Evolutionary conservation across 2,797 vertebrate species (phyloP).

Genomic region (Sebastiscus tertius): DNA sequence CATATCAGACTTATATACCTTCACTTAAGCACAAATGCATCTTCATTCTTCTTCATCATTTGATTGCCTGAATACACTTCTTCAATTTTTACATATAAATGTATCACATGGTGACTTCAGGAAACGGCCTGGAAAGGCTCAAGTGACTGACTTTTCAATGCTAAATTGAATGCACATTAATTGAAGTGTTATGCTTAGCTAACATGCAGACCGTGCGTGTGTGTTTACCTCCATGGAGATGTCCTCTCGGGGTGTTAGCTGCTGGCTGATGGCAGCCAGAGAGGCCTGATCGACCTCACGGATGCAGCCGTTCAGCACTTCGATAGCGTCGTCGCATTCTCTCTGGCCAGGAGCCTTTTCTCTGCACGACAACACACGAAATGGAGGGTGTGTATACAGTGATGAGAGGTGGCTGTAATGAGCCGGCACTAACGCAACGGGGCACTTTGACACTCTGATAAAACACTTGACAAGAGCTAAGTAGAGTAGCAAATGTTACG

Average conservation of each 20-base stretch:
- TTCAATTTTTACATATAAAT: neutral
- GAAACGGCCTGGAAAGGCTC: no score
- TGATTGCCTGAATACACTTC: neutral
- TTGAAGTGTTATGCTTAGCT: no score
- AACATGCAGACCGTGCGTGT: fast-evolving
- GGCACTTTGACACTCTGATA: neutral
- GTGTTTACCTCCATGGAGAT: slow-evolving; percentile 93
- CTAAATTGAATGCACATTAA: neutral
- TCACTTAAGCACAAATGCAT: neutral
- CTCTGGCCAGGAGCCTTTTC: slow-evolving; percentile 98
- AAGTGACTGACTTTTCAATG: neutral
- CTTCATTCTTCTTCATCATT: neutral
- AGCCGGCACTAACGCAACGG: neutral
- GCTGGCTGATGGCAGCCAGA: slow-evolving; percentile 95
- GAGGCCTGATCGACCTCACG: slow-evolving; percentile 97
- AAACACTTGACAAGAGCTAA: neutral
- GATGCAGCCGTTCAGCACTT: slow-evolving; percentile 92
- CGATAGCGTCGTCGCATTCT: slow-evolving; percentile 95
- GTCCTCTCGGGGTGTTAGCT: slow-evolving; percentile 93
- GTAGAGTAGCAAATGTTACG: neutral
- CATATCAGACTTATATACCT: neutral
- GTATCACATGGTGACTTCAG: no score
- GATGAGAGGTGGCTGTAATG: neutral
- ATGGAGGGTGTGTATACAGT: neutral
- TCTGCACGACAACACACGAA: slow-evolving; percentile 73